These are phyloP conservation scores for Aleiodes testaceus DNA, from an alignment of 2,888 invertebrate genomes.

Conservation along the genomic window DNA sequence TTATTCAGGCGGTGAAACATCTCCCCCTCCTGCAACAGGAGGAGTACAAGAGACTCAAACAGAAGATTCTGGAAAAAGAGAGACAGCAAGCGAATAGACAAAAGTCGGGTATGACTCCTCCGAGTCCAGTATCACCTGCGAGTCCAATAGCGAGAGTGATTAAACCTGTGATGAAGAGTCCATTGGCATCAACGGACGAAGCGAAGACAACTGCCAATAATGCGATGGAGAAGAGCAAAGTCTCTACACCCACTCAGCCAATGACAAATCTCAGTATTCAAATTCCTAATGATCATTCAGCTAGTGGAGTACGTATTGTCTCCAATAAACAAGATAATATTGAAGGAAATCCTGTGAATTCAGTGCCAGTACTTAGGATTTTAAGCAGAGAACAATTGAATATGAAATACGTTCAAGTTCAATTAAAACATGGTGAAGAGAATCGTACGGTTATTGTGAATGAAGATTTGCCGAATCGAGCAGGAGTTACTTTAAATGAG, in stretches of 20 bases:
- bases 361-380: slow-evolving; percentile 52
- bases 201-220: slow-evolving; percentile 8
- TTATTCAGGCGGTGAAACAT: slow-evolving; percentile 69
- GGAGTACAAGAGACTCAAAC: slow-evolving; percentile 71
- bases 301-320: slow-evolving; percentile 1
- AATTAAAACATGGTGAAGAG: slow-evolving; percentile 50
- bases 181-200: background rate
- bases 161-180: background rate
- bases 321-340: slow-evolving; percentile 36
- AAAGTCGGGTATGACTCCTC: slow-evolving; percentile 37
- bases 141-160: slow-evolving; percentile 39
- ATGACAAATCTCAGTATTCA: slow-evolving; percentile 51
- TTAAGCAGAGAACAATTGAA: slow-evolving; percentile 64
- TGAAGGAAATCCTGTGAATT: background rate
- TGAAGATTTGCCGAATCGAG: slow-evolving; percentile 27
- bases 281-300: slow-evolving; percentile 46
- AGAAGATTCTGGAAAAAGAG: slow-evolving; percentile 68
- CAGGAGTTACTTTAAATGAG: background rate
- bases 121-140: slow-evolving; percentile 50
- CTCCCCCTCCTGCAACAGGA: slow-evolving; percentile 70
- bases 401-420: slow-evolving; percentile 57
- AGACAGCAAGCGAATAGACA: slow-evolving; percentile 54
- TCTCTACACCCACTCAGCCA: background rate
- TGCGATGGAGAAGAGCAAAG: background rate
- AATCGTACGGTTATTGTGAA: slow-evolving; percentile 53